Conservation (phyloP, 2,888 invertebrate species). For the Dasypogon diadema region DNA sequence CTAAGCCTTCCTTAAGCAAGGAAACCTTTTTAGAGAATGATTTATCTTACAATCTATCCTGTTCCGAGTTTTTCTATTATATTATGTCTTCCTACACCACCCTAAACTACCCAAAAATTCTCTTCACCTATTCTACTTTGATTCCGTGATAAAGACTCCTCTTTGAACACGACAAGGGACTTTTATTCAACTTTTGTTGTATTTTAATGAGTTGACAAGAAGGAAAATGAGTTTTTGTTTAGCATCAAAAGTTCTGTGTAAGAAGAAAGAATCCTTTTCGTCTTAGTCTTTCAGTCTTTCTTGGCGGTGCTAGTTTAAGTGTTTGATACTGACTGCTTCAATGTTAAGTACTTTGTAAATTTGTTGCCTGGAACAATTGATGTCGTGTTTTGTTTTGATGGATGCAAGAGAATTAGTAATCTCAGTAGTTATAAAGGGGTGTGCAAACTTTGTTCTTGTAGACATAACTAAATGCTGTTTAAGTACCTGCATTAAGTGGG, state of each 20-base stretch:
- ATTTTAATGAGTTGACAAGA: conserved; percentile 41
- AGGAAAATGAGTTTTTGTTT: conserved; percentile 30
- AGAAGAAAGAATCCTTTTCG: conserved; percentile 17
- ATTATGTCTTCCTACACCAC: background rate
- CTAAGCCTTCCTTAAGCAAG: background rate
- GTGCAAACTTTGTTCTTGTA: no score
- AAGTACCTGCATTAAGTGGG: no score
- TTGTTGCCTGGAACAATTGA: background rate
- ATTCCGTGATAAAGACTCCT: conserved; percentile 30
- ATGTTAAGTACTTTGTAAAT: conserved; percentile 13
- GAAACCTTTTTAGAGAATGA: conserved; percentile 8
- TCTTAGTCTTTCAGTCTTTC: background rate
- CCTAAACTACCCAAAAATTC: conserved; percentile 38
- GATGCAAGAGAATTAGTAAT: no score
- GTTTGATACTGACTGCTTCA: conserved; percentile 19
- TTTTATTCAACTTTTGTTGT: conserved; percentile 32
- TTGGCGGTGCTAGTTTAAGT: background rate
- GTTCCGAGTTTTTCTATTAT: conserved; percentile 25
- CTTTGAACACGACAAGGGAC: conserved; percentile 36
- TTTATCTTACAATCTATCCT: conserved; percentile 31
- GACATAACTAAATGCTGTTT: no score
- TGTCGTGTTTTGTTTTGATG: background rate
- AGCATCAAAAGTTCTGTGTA: background rate
- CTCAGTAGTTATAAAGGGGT: no score
- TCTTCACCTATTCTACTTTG: conserved; percentile 38